Percentiles rank a stretch among this genome's conserved stretches.
Evolutionary conservation across 2,113 vertebrate genomes (phyloP).

Genomic region (Eolophus roseicapilla): DNA sequence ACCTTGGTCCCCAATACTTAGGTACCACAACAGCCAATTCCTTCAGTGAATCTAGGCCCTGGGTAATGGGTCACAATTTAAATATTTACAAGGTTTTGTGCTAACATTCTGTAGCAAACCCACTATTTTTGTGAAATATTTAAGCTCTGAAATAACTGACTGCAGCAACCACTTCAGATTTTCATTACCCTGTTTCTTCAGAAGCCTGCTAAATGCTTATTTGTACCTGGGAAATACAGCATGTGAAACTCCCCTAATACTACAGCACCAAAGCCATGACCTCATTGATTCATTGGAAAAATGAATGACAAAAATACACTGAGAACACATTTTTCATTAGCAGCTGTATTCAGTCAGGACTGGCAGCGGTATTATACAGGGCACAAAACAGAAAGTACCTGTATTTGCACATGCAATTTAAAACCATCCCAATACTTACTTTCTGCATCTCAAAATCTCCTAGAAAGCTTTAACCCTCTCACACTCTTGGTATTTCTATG

Average conservation of each 20-base stretch:
- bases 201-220: background rate
- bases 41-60: background rate
- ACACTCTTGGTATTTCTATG: background rate
- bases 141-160: background rate
- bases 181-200: background rate
- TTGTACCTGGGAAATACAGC: background rate
- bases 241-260: background rate
- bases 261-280: background rate
- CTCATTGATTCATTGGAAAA: background rate
- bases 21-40: background rate
- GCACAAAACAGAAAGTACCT: background rate
- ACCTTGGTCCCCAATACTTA: background rate
- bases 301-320: background rate
- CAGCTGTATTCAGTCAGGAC: background rate
- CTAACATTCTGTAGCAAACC: background rate
- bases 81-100: background rate
- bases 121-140: background rate
- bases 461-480: background rate
- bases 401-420: background rate
- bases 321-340: background rate
- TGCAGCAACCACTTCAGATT: background rate
- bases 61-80: background rate
- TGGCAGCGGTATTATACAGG: background rate
- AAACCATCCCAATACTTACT: background rate
- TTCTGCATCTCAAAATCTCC: background rate